Percentiles rank a stretch among this genome's conserved stretches.
Conservation (phyloP, 2,797 vertebrate species). For the Merluccius polli region DNA sequence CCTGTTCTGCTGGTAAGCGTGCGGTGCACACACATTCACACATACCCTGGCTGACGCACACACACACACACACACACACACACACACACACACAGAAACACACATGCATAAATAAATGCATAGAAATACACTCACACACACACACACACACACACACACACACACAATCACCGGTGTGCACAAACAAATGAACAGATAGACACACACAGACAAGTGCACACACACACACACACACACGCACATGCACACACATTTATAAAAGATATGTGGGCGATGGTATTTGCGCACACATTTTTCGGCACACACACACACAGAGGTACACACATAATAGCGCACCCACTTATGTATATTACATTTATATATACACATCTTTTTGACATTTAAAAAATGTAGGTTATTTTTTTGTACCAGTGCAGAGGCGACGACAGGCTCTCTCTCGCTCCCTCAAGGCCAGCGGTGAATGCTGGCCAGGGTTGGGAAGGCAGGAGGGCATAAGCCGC, state of each 20-base stretch:
- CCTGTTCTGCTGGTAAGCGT: conserved; percentile 65
- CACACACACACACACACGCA: too few relatives aligned
- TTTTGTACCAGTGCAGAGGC: background rate
- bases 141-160: background rate
- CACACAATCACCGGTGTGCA: background rate
- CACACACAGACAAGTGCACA: too few relatives aligned
- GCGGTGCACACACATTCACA: conserved; percentile 7
- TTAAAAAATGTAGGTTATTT: background rate
- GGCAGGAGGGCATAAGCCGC: background rate
- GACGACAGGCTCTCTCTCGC: background rate
- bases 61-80: conserved; percentile 1
- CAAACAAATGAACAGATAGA: background rate
- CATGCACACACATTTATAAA: too few relatives aligned
- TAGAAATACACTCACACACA: background rate
- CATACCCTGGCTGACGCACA: background rate
- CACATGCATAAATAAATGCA: background rate
- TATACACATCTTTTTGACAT: background rate
- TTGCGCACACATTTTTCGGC: background rate
- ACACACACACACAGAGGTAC: background rate
- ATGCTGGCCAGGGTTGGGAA: too few relatives aligned
- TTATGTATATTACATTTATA: background rate
- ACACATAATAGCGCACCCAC: background rate
- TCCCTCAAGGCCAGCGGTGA: background rate
- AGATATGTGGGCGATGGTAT: background rate
- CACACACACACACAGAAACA: conserved; percentile 2